phyloP scores from a whole-genome alignment of 2,113 vertebrate species.

The Mustela nigripes region DNA sequence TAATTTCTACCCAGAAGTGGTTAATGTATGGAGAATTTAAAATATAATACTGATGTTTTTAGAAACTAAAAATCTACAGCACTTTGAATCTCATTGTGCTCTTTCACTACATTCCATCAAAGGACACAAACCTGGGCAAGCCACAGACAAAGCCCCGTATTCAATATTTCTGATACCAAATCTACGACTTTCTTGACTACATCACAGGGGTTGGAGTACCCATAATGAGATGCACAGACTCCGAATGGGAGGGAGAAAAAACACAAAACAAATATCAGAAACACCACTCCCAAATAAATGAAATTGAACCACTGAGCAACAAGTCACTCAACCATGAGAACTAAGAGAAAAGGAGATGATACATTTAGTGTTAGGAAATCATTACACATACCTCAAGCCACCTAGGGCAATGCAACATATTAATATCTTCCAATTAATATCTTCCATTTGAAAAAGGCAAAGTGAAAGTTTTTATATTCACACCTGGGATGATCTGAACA shows the following conservation, averaged over 20 bases:
- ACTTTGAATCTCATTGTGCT: constrained; percentile 42
- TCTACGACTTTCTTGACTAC: background rate
- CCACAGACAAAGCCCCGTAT: background rate
- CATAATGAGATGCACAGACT: background rate
- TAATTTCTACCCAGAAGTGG: background rate
- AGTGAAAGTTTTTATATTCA: constrained; percentile 4
- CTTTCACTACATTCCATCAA: constrained; percentile 23
- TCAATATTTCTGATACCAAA: background rate
- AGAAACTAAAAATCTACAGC: background rate
- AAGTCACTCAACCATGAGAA: background rate
- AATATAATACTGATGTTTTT: background rate
- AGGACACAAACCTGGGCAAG: background rate
- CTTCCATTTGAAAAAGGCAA: constrained; percentile 33
- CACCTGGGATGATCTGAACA: background rate
- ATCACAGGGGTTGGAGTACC: background rate
- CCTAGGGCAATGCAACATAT: background rate
- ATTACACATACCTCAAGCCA: background rate
- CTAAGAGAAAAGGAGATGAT: background rate
- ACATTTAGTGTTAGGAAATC: constrained; percentile 21
- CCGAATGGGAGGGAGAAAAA: background rate
- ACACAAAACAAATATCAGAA: background rate
- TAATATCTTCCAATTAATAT: constrained; percentile 30
- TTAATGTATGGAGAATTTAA: background rate
- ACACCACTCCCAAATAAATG: background rate
- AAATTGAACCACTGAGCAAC: background rate